These are phyloP conservation scores for Rhipidura dahli DNA, from an alignment of 2,113 vertebrate species.

Conservation along the genomic window DNA sequence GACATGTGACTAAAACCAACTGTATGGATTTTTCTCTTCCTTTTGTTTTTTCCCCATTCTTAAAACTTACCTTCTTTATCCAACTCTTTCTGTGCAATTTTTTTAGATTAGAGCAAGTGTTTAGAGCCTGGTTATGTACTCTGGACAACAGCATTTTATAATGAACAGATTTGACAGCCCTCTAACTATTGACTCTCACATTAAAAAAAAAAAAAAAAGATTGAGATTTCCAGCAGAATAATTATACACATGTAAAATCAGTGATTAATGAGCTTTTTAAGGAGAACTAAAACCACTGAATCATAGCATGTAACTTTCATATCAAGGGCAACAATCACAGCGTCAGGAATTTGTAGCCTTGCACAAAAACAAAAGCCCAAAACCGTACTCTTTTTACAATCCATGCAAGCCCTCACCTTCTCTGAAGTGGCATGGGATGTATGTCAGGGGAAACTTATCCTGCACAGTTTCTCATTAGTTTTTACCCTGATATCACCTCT, in stretches of 20 bases:
- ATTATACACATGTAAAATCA: constrained; percentile 10
- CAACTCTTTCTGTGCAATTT: neutral
- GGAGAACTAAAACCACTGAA: neutral
- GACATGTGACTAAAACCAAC: neutral
- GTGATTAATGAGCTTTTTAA: constrained; percentile 27
- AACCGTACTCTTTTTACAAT: neutral
- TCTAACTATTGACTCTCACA: constrained; percentile 10
- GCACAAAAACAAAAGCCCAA: constrained; percentile 25
- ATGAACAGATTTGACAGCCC: neutral
- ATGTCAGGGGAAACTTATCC: neutral
- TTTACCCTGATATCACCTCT: neutral
- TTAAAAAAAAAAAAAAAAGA: constrained; percentile 9
- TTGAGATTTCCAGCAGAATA: constrained; percentile 35
- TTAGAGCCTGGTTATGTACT: neutral
- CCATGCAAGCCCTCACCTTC: neutral
- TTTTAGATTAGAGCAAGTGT: neutral
- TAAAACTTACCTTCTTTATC: neutral
- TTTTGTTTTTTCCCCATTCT: neutral
- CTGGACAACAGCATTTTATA: neutral
- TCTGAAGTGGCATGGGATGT: neutral
- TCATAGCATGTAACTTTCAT: neutral
- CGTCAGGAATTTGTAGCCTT: neutral
- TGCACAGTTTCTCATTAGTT: neutral
- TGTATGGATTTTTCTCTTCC: neutral
- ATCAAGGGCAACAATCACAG: constrained; percentile 7